These are phyloP conservation scores for Cosmia trapezina DNA, from an alignment of 2,888 invertebrate species.

Conservation along the genomic window DNA sequence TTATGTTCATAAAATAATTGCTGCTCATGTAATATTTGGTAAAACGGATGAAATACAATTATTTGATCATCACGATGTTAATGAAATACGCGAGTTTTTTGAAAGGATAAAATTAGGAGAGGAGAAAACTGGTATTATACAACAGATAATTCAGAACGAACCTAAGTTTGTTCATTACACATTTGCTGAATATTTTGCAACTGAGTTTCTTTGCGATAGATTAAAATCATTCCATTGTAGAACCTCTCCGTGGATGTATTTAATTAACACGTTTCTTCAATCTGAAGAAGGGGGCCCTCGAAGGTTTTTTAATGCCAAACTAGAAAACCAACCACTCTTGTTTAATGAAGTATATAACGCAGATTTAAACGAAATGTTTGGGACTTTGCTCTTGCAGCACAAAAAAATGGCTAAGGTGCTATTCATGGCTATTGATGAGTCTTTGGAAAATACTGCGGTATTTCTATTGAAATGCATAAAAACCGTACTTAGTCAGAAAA, in stretches of 20 bases:
- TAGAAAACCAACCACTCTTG: constrained; percentile 22
- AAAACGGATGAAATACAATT: constrained; percentile 15
- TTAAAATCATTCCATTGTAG: constrained; percentile 21
- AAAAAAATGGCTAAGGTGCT: not conserved
- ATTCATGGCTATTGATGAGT: constrained; percentile 18
- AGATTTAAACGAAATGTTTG: constrained; percentile 12
- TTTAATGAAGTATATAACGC: constrained; percentile 8
- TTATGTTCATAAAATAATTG: constrained; percentile 43
- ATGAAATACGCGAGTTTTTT: constrained; percentile 23
- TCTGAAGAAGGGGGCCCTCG: constrained; percentile 23
- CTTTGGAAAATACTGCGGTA: constrained; percentile 22
- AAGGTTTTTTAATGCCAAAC: constrained; percentile 40
- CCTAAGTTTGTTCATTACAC: constrained; percentile 57
- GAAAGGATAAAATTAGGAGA: constrained; percentile 39
- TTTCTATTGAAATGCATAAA: constrained; percentile 28
- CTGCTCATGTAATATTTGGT: constrained; percentile 40
- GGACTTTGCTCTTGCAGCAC: constrained; percentile 8
- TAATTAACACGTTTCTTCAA: constrained; percentile 30
- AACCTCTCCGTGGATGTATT: constrained; percentile 31
- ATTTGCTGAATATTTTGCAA: constrained; percentile 59
- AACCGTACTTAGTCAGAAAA: constrained; percentile 1
- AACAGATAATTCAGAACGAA: constrained; percentile 32
- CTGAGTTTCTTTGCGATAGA: constrained; percentile 45
- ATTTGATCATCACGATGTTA: constrained; percentile 25
- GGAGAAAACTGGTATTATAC: constrained; percentile 57